Base-by-base conservation (phyloP, 1,140 invertebrate genomes). In the Drosophila orena region DNA sequence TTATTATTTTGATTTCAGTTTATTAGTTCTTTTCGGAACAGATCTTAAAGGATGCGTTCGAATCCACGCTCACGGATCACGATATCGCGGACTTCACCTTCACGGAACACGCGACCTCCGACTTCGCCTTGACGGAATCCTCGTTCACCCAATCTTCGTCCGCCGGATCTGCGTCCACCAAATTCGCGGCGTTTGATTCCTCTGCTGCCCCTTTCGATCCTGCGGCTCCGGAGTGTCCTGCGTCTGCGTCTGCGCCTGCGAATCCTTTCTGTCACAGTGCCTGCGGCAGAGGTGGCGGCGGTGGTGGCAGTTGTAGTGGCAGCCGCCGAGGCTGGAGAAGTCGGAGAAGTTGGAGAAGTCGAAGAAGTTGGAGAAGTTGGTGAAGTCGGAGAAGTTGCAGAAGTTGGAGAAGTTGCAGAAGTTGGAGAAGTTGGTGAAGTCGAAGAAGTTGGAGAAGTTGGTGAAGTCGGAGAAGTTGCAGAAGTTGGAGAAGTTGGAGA, bases 31-130 rank as follows among this genome's bases (percentile, higher is more conserved):
- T 2, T 2, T n/a, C 4, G 0, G 24, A 17, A 17, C 6, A 46
- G 11, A n/a, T 20, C 14, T 58, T 58, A 58, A 14, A 58, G 20
- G 14, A 58, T 1, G 27, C 43, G 17, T 7, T 35, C 56, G 8
- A 58, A 0, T 11, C 17, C 34, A 5, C 43, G 43, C 27, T 34
- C 56, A n/a, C 17, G 43, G 42, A 56, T 27, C 27, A 12, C 54
- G n/a, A 15, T 15, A 3, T 17, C 42, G 0, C 42, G 40, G 15
- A 20, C 14, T 8, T n/a, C n/a, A 1, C n/a, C 24, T 22, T 37
- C 43, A 0, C 56, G 43, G 43, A 59, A n/a, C 7, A 24, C 4
- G 14, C 56, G 43, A 0, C 30, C 56, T 17, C 22, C 24, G 10
- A 44, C 22, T 10, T 24, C 24, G 6, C 44, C 22, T 24, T 14